A percentile compares a stretch with the other conserved stretches of the same genome.
phyloP scores from a whole-genome alignment of 2,113 vertebrate species.

The Microcebus lehilahytsara region DNA sequence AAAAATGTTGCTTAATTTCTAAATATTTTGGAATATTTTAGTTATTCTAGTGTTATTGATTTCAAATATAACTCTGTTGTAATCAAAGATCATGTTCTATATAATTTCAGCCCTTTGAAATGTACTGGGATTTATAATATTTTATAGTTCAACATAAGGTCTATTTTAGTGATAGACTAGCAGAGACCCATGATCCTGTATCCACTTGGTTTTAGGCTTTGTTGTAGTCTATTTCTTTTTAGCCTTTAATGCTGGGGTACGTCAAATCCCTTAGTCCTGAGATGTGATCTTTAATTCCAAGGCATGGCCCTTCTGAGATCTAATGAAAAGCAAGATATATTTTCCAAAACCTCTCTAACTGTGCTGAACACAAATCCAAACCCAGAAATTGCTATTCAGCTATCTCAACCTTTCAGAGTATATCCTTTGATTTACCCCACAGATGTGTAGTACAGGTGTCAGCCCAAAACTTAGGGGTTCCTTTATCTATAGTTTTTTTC shows the following conservation, averaged over 20 bases:
- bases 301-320: background rate
- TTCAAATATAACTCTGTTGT: background rate
- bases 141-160: background rate
- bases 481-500: background rate
- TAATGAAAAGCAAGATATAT: background rate
- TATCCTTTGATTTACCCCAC: background rate
- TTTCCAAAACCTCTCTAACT: background rate
- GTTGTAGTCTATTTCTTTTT: background rate
- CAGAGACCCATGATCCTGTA: background rate
- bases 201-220: background rate
- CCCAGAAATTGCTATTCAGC: background rate
- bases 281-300: background rate
- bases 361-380: background rate
- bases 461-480: background rate
- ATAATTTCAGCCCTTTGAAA: background rate
- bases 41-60: background rate
- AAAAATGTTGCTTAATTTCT: background rate
- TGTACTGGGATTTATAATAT: background rate
- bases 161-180: background rate
- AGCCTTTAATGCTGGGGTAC: background rate
- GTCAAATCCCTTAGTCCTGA: background rate
- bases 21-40: background rate
- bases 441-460: background rate
- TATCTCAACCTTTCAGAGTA: background rate
- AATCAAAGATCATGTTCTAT: background rate